Evolutionary conservation across 1,140 invertebrate genomes (phyloP), one percentile per base, ranked within the genome.

Genomic region (Sminthurides bifidus): DNA sequence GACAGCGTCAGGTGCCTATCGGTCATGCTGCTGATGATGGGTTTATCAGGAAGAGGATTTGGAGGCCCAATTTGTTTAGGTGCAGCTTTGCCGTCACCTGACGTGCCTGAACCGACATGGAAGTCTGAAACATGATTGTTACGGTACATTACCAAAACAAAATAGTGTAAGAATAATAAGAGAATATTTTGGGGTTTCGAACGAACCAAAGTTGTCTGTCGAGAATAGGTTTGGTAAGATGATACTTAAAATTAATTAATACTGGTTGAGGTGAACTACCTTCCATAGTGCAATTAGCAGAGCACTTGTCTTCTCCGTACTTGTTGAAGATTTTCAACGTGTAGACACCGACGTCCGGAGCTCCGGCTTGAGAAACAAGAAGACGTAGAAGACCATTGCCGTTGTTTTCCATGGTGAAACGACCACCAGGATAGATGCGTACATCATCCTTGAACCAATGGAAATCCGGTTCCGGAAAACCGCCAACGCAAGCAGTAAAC

Each of bases 11-110:
- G 75, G 49, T 82, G 78, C 5, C 85, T 76, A 66, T 91, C 88
- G 51, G 83, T 83, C 83, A 94, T 90, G 10, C 84, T 79, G 6
- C 84, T 84, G 61, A 96, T 89, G 60, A 87, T 85, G 2, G 92
- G 92, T 52, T 79, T 79, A 66, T 94, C 88, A 4, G 87, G 77
- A 0, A 94, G 69, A 0, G 91, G 87, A 65, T 49, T 66, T 88
- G 84, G 66, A 91, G 87, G 0, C 78, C 77, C 8, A 88, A 69
- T 0, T 84, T 79, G 49, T 77, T 21, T 30, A 8, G 3, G 19
- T 5, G 24, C 46, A 3, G 27, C 17, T 12, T 17, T 5, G n/a
- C 23, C n/a, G n/a, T n/a, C 44, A 23, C 5, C 21, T 5, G 44
- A 46, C 10, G n/a, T 19, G 24, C 33, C 33, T 37, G 33, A 51